Conservation (phyloP, 2,113 vertebrate genomes). For the Sarotherodon lohbergeri region DNA sequence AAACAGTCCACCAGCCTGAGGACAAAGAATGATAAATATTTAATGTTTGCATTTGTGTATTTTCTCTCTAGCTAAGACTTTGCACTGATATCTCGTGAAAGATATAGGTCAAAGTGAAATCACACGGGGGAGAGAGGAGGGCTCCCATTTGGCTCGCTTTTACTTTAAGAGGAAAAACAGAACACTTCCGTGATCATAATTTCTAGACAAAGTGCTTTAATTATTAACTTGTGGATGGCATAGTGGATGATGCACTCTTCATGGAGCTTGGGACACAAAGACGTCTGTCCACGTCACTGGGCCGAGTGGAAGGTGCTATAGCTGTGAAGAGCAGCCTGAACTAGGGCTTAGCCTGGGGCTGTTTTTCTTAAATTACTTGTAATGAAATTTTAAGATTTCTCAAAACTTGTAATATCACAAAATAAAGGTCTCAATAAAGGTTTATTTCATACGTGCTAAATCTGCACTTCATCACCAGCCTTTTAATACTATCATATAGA, state of each 20-base stretch:
- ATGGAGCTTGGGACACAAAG: neutral
- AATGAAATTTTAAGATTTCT: neutral
- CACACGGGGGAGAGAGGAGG: neutral
- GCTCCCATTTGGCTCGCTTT: neutral
- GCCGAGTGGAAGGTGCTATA: neutral
- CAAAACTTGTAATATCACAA: neutral
- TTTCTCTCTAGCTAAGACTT: neutral
- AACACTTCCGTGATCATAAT: constrained; percentile 7
- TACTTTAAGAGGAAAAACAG: constrained; percentile 25
- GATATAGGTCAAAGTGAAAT: constrained; percentile 57
- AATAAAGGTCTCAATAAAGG: neutral
- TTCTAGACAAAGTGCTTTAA: constrained; percentile 48
- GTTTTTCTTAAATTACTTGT: neutral
- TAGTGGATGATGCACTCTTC: neutral
- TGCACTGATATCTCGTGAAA: constrained; percentile 25
- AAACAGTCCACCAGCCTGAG: neutral
- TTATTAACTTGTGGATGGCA: constrained; percentile 43
- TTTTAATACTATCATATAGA: neutral
- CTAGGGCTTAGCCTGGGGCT: neutral
- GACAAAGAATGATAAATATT: constrained; percentile 54
- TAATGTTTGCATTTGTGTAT: constrained; percentile 39
- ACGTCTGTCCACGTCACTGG: neutral
- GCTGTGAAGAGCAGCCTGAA: neutral
- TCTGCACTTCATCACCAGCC: neutral
- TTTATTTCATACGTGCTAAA: neutral